A percentile compares a stretch with the other conserved stretches of the same genome.
Evolutionary conservation across 2,888 invertebrate genomes (phyloP).

Genomic region (Mesorhabditis spiculigera): DNA sequence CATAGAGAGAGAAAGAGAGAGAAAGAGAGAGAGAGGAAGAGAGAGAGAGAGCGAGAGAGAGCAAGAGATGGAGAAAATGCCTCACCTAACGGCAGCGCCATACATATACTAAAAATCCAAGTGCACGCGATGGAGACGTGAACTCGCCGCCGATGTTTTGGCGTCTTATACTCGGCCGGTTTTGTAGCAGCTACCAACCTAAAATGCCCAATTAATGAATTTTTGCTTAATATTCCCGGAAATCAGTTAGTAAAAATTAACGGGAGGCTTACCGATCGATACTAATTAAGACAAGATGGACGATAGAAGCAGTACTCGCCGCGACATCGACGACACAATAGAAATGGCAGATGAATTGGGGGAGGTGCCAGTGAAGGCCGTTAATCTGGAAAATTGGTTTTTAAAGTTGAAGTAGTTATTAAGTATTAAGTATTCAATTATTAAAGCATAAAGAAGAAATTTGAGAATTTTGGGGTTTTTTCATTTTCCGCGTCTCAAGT

Average conservation of each 20-base stretch:
- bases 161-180: constrained; percentile 58
- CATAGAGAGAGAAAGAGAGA: too few relatives aligned
- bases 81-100: constrained; percentile 53
- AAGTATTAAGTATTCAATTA: too few relatives aligned
- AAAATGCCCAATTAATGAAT: constrained; percentile 7
- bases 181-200: constrained; percentile 57
- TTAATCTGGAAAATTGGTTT: constrained; percentile 42
- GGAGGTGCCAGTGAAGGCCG: constrained; percentile 56
- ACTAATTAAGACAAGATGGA: constrained; percentile 57
- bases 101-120: constrained; percentile 54
- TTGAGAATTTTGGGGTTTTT: neutral
- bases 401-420: neutral
- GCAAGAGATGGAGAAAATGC: too few relatives aligned
- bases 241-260: constrained; percentile 10
- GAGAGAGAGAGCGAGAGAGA: too few relatives aligned
- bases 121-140: constrained; percentile 52
- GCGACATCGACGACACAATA: constrained; percentile 56
- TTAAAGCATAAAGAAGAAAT: neutral
- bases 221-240: neutral
- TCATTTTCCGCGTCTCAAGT: neutral
- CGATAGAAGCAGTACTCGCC: constrained; percentile 57
- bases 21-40: too few relatives aligned
- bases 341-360: constrained; percentile 51
- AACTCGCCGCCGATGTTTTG: constrained; percentile 53
- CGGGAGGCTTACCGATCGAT: constrained; percentile 50